Base-by-base conservation (phyloP, 2,888 invertebrate genomes). In the Steromphala cineraria region DNA sequence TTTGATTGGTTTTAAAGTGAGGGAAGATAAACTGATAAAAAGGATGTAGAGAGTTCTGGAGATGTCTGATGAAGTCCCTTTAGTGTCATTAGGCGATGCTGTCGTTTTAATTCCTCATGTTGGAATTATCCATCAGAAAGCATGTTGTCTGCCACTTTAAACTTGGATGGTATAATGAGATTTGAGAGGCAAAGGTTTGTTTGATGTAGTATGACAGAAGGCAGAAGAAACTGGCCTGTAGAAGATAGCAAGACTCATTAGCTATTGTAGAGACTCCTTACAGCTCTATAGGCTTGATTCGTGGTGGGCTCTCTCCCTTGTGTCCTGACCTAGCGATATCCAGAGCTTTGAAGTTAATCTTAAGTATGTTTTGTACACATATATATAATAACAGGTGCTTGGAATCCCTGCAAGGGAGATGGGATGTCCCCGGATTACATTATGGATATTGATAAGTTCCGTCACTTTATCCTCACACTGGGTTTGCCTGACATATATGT, bases 311-410 rank as follows among this genome's bases (percentile, higher is more conserved):
- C 4, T 40, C 46, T 36, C 56, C 31, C 71, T 36, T 40, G 71
- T 71, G 71, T 56, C 5, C 10, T 71, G 46, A 46, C 46, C 46
- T 46, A 10, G 46, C 13, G 71, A 71, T 71, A 36, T n/a, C 40
- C 19, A n/a, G 31, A 40, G 71, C 71, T 71, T 71, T 71, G 71
- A 71, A 36, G 71, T 71, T 71, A 24, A 71, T 71, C 71, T 71
- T n/a, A 19, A 31, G 31, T 36, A 40, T 71, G 71, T 71, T 40
- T 71, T 40, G 46, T 46, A 46, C 40, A 71, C 56, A 40, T 71
- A 19, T 19, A 36, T 36, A 40, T 71, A 40, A 71, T 36, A 71
- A 71, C 71, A 71, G 71, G 71, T 71, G 71, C 36, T 36, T 8
- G 36, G 46, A 46, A 10, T 13, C 46, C 46, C 13, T 5, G 46